phyloP scores from a whole-genome alignment of 2,797 vertebrate species.

The Thunnus albacares region DNA sequence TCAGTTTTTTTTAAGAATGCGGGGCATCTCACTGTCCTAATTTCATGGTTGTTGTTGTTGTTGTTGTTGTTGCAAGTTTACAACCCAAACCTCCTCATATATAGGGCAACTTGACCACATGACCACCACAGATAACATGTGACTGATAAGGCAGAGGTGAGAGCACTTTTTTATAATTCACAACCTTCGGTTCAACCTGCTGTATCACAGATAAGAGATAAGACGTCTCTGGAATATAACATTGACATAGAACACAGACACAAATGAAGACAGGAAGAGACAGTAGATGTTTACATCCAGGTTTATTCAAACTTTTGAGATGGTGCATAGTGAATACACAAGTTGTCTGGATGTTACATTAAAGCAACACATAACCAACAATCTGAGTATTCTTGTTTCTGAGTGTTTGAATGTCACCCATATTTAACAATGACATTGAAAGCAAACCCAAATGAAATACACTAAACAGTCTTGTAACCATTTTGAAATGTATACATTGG shows the following conservation, averaged over 20 bases:
- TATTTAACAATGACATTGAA: too few species aligned
- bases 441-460: background rate
- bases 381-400: too few species aligned
- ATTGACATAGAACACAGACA: background rate
- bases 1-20: background rate
- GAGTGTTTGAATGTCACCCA: too few species aligned
- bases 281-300: background rate
- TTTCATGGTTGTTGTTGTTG: background rate
- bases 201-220: background rate
- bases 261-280: background rate
- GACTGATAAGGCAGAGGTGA: background rate
- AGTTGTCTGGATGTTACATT: too few species aligned
- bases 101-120: background rate
- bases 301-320: background rate
- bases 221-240: background rate
- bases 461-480: too few species aligned
- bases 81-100: background rate
- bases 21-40: background rate
- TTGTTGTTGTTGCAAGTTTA: background rate
- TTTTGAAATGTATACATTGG: background rate
- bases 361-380: too few species aligned
- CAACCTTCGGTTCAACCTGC: background rate
- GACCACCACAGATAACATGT: background rate
- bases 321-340: too few species aligned
- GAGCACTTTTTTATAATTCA: background rate